These are phyloP conservation scores for Camelus dromedarius DNA, from an alignment of 2,113 vertebrate genomes.

Conservation along the genomic window DNA sequence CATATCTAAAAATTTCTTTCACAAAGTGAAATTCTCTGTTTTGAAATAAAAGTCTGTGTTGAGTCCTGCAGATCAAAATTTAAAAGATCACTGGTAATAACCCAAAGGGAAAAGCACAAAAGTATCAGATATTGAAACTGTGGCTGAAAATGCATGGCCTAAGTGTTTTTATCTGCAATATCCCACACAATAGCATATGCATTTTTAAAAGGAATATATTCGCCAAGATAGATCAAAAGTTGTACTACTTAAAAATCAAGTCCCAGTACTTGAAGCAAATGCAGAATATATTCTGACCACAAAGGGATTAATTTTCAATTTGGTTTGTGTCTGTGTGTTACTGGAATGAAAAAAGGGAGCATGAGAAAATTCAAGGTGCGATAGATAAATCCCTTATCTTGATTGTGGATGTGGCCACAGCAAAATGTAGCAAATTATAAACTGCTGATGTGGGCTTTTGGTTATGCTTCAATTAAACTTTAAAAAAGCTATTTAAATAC, in stretches of 20 bases:
- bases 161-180: background rate
- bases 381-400: background rate
- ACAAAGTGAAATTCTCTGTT: background rate
- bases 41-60: background rate
- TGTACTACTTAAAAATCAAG: background rate
- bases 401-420: background rate
- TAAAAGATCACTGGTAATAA: background rate
- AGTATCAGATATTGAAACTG: background rate
- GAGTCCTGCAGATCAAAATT: background rate
- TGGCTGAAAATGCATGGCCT: background rate
- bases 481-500: background rate
- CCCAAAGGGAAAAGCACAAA: background rate
- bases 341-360: background rate
- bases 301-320: background rate
- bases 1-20: background rate
- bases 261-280: background rate
- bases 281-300: background rate
- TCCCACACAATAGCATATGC: rapidly evolving
- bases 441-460: background rate
- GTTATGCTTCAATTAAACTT: background rate
- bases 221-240: background rate
- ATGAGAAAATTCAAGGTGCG: background rate
- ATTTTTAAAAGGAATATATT: background rate
- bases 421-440: background rate
- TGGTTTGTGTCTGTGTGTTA: background rate